These are phyloP conservation scores for Fratercula arctica DNA, from an alignment of 2,797 vertebrate species.

Conservation along the genomic window DNA sequence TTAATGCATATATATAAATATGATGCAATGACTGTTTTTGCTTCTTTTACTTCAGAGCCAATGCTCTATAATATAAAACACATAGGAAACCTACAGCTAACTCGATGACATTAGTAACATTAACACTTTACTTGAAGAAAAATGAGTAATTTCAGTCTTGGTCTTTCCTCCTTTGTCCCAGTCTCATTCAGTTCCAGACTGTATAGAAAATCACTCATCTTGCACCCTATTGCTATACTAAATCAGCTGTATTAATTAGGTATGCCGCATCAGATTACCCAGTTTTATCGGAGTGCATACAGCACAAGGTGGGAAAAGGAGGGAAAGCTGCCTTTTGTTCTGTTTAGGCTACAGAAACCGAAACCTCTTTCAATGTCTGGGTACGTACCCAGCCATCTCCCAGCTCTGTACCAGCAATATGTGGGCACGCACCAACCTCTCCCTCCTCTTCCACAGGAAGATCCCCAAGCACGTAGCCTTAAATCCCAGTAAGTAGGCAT, in stretches of 20 bases:
- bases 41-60: not conserved
- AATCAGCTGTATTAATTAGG: not conserved
- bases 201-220: not conserved
- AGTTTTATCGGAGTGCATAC: not conserved
- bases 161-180: not conserved
- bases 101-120: not conserved
- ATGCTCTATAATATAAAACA: not conserved
- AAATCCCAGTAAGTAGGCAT: not conserved
- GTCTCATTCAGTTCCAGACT: not conserved
- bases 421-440: rapidly evolving
- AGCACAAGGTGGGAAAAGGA: not conserved
- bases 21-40: not conserved
- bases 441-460: not conserved
- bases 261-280: not conserved
- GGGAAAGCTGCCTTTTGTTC: not conserved
- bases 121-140: not conserved
- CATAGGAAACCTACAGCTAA: not conserved
- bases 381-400: not conserved
- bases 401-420: not conserved
- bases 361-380: not conserved
- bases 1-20: not conserved
- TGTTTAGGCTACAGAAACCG: not conserved
- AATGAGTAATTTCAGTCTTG: not conserved
- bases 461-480: not conserved
- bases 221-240: not conserved